Base-by-base conservation (phyloP, 2,888 invertebrate species). In the Heliconius ethilla region DNA sequence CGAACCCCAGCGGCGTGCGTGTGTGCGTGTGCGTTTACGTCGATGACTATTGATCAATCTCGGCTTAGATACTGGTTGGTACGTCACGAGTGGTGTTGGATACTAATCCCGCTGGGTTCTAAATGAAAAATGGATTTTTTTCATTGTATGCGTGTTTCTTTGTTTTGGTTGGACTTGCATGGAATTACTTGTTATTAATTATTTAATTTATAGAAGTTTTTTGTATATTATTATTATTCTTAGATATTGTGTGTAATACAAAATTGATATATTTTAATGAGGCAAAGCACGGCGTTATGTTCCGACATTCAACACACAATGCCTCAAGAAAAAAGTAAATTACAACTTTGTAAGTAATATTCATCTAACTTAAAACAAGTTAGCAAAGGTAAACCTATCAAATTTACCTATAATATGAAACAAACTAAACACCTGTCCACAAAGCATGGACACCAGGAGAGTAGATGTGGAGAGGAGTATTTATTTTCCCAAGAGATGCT, bases 31-130 rank as follows among this genome's bases (percentile, higher is more conserved):
- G 78, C 76, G 80, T 77, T 83, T 80, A 83, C 75, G 76, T 70
- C 83, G 82, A 83, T 83, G 81, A 82, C 82, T 88, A 87, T 88
- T 86, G 87, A 88, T 88, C 88, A 87, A 87, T 86, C 88, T 84
- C 82, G 62, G 82, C 85, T 83, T 83, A 82, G 83, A 63, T 63
- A 63, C 63, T 6, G 7, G 63, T 63, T 63, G 63, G 13, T 63
- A 86, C 85, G 83, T 85, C 84, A 83, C n/a, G 81, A 62, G 65
- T 55, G 51, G 63, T 73, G 62, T 73, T 33, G 62, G 25, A 27
- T 63, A 70, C 40, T 29, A 37, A 45, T 65, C 40, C 37, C n/a
- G 59, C 55, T 51, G 59, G 40, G 13, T 70, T 69, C 27, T 63
- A 72, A 72, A 37, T 59, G 33, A 37, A 72, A 59, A 33, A 69